These are phyloP conservation scores for Nemapogon koenigi DNA, from an alignment of 2,888 invertebrate species.

Conservation along the genomic window DNA sequence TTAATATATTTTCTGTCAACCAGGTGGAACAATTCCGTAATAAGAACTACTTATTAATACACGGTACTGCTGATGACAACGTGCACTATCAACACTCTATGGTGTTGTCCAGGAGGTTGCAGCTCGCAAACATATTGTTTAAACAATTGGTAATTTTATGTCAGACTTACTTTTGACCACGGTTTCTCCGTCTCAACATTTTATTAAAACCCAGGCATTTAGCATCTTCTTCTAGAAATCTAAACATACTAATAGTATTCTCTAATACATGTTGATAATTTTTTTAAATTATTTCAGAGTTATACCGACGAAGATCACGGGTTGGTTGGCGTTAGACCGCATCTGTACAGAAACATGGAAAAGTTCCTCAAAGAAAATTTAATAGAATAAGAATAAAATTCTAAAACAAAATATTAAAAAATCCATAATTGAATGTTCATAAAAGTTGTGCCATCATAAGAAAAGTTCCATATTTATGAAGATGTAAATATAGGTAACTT, in stretches of 20 bases:
- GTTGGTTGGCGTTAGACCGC: constrained; percentile 79
- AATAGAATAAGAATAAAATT: neutral
- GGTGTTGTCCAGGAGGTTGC: constrained; percentile 86
- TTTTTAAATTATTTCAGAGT: constrained; percentile 78
- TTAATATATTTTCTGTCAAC: constrained; percentile 1
- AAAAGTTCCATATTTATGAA: too few species aligned
- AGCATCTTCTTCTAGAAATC: neutral
- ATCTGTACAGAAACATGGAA: constrained; percentile 89
- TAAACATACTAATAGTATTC: too few species aligned
- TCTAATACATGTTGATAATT: too few species aligned
- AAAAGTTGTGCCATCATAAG: too few species aligned
- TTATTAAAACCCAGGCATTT: neutral
- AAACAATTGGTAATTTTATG: constrained; percentile 83
- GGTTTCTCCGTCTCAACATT: neutral
- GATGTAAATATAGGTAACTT: too few species aligned
- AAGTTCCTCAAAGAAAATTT: constrained; percentile 69
- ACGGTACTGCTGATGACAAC: constrained; percentile 95
- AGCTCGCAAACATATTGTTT: constrained; percentile 86
- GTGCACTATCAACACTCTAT: constrained; percentile 98
- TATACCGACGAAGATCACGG: constrained; percentile 95
- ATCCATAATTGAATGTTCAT: neutral
- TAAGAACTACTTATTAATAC: constrained; percentile 88
- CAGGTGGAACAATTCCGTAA: constrained; percentile 53
- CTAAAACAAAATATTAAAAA: neutral
- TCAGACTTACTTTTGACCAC: too few species aligned